Conservation (phyloP, 2,888 invertebrate genomes). For the Rhamnusium bicolor region DNA sequence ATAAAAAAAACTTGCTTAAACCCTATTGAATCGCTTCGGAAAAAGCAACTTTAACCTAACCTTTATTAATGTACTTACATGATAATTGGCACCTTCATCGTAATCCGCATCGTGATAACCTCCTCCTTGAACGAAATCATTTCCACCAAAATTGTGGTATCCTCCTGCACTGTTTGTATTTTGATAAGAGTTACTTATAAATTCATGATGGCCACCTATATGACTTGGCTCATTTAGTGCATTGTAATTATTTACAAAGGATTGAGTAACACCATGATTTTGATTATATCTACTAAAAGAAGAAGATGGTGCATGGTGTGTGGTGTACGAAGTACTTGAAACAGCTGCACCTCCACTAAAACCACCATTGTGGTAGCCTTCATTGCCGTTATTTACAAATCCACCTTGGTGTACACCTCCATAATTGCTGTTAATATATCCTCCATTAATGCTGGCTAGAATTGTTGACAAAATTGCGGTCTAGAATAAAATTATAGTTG, state of each 20-base stretch:
- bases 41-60: too few species aligned
- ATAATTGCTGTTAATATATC: constrained; percentile 28
- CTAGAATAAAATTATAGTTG: constrained; percentile 18
- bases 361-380: constrained; percentile 9
- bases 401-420: background rate
- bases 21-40: too few species aligned
- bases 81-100: constrained; percentile 41
- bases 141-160: constrained; percentile 21
- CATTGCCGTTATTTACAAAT: constrained; percentile 4
- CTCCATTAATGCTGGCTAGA: constrained; percentile 36
- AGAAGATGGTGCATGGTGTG: constrained; percentile 44
- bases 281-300: constrained; percentile 28
- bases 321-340: constrained; percentile 48
- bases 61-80: constrained; percentile 50
- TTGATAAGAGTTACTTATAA: constrained; percentile 29
- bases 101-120: constrained; percentile 29
- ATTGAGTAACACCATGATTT: constrained; percentile 30
- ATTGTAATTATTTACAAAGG: constrained; percentile 41
- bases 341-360: constrained; percentile 33
- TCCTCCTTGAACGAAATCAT: constrained; percentile 9
- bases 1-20: too few species aligned
- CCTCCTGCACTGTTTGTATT: background rate
- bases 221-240: constrained; percentile 19
- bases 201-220: background rate
- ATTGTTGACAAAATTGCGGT: constrained; percentile 28